Base-by-base conservation (phyloP, 2,113 vertebrate species). In the Urocitellus parryii region DNA sequence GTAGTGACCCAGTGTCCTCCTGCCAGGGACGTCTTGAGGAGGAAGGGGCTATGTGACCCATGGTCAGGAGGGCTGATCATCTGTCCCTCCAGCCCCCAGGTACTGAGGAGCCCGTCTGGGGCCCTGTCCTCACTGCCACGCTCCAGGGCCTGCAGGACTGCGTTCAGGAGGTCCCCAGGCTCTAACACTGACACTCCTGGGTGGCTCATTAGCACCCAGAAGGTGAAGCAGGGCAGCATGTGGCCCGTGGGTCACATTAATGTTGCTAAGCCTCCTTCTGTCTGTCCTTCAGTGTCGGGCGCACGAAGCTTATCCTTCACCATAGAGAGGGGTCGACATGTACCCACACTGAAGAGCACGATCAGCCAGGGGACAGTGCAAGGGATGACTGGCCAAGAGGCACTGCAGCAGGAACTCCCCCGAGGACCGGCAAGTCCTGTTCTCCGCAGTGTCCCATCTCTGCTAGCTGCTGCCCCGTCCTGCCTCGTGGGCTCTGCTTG, bases 1-100 rank as follows among this genome's bases (percentile, higher is more conserved):
- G 14, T 6, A 5, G 72, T 0, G 86, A 27, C 1, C 3, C 39
- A n/a, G 42, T 2, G 16, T 13, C 72, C 42, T 5, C 0, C 17
- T 22, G 11, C 12, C 8, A 32, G 37, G 39, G 24, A 5, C 13
- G 25, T 24, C 4, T 14, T 4, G 67, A 34, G 8, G 25, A 17
- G 37, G 37, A 1, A 29, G 56, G 37, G 58, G 25, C 56, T 34
- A 5, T 56, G 20, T 14, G 78, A 2, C 63, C 58, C 32, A 0
- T 4, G 6, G 8, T 27, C 8, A 8, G 22, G 45, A 53, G 34
- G 58, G 45, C 45, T 29, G 65, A 39, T 8, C 27, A 18, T 27
- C 27, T 45, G 37, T 58, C 10, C 68, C 61, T 13, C 9, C n/a
- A 78, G 73, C 56, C 56, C 22, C 56, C 56, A 8, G 1, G 56